Percentiles rank a stretch among this genome's conserved stretches.
These are phyloP conservation scores for Hydrozoanthus gracilis DNA, from an alignment of 92 coral and sea anemone species.

Conservation along the genomic window DNA sequence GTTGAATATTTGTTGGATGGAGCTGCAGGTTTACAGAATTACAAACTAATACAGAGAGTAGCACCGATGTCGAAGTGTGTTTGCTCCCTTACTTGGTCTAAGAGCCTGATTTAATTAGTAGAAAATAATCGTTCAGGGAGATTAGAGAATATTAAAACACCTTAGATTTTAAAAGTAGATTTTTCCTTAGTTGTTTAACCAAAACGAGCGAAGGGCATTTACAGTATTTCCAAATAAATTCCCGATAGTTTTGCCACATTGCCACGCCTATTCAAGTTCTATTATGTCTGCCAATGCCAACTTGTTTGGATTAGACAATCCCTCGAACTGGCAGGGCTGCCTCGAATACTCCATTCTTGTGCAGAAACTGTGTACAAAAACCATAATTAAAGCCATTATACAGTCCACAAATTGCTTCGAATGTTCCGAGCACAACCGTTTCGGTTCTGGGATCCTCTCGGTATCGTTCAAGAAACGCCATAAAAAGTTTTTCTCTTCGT, in stretches of 20 bases:
- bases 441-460: not conserved
- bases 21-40: too few species aligned
- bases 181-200: too few species aligned
- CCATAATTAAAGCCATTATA: not conserved
- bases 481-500: not conserved
- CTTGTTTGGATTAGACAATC: constrained; percentile 3
- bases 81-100: too few species aligned
- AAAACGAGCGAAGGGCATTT: too few species aligned
- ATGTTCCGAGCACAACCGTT: not conserved
- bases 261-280: constrained; percentile 35
- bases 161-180: too few species aligned
- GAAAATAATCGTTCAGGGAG: too few species aligned
- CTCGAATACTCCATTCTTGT: not conserved
- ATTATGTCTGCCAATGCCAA: constrained; percentile 3
- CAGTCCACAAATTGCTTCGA: not conserved
- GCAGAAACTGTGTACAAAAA: not conserved
- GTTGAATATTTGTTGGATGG: too few species aligned
- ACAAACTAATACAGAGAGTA: too few species aligned
- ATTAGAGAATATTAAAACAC: too few species aligned
- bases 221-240: too few species aligned
- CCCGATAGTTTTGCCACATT: not conserved
- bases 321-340: not conserved
- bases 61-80: too few species aligned
- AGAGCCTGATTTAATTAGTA: too few species aligned
- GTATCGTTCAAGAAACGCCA: not conserved